Evolutionary conservation across 2,888 invertebrate species (phyloP), one percentile per base, ranked within the genome.

Genomic region (Halictus ligatus): DNA sequence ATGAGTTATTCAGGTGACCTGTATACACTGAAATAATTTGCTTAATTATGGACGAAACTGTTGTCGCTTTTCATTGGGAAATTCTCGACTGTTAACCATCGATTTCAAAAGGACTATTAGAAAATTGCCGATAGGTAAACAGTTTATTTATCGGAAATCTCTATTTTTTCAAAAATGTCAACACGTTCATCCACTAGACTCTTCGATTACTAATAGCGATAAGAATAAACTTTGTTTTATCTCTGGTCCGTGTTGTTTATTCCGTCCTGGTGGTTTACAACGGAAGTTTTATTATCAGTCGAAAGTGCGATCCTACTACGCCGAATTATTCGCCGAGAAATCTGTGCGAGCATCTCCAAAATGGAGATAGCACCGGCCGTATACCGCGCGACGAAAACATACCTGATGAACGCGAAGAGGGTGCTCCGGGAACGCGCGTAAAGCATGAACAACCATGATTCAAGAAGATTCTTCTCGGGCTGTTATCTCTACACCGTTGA

Each of bases 381-480:
- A 35, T 64, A 64, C 18, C 29, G 69, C 40, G 1, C 21, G 21
- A 69, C 40, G 21, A 40, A 69, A 69, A 69, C 67, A 35, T 35
- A 69, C 40, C 35, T 40, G 69, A 69, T 12, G 67, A 69, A 69
- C 67, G 69, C 21, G 69, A 69, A 21, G 21, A 40, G 21, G 40
- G 69, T 69, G 69, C 69, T 40, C 35, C 69, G 21, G 10, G 69
- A 40, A 69, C 21, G 46, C 46, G 46, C 46, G 72, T 71, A 71
- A 71, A 71, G 43, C 43, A 43, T n/a, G 43, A 43, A 71, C 71
- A 43, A 13, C 71, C 71, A n/a, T 40, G 71, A 71, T 71, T 29
- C 18, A 5, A 74, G 64, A 7, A 74, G 64, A 76, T 64, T 48
- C 10, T 35, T 15, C 74, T 48, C 25, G 48, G 69, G 29, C 29